phyloP scores from a whole-genome alignment of 2,888 invertebrate genomes.

The Mesoligia furuncula region DNA sequence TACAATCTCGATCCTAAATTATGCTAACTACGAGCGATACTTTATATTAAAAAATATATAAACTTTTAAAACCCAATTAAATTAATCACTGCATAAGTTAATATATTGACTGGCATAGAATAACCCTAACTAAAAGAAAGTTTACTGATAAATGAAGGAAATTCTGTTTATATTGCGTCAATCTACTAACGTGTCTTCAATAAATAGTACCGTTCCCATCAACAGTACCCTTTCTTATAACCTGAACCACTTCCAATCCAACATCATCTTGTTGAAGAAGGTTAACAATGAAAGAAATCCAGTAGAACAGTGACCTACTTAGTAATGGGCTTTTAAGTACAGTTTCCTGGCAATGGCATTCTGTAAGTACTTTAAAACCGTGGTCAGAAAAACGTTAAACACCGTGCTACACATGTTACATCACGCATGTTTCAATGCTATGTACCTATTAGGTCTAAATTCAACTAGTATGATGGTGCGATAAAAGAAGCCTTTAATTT shows the following conservation, averaged over 20 bases:
- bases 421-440: conserved; percentile 14
- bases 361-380: conserved; percentile 23
- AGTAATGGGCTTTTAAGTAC: conserved; percentile 46
- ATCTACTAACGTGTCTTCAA: conserved; percentile 15
- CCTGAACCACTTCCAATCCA: conserved; percentile 9
- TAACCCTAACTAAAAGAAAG: neutral
- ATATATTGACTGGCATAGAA: neutral
- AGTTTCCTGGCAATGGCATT: conserved; percentile 37
- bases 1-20: neutral
- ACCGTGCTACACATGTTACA: conserved; percentile 16
- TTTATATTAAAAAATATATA: neutral
- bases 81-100: neutral
- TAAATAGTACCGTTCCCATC: neutral
- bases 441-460: conserved; percentile 13
- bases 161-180: neutral
- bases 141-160: neutral
- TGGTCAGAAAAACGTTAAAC: conserved; percentile 37
- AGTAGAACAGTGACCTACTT: conserved; percentile 60
- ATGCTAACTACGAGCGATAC: neutral
- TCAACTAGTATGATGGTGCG: conserved; percentile 18
- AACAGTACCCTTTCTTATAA: conserved; percentile 11
- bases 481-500: conserved; percentile 47
- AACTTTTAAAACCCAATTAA: neutral
- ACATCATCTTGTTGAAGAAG: conserved; percentile 42
- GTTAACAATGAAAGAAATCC: conserved; percentile 52